Base-by-base conservation (phyloP, 2,797 vertebrate species). In the Galagoides demidoff region DNA sequence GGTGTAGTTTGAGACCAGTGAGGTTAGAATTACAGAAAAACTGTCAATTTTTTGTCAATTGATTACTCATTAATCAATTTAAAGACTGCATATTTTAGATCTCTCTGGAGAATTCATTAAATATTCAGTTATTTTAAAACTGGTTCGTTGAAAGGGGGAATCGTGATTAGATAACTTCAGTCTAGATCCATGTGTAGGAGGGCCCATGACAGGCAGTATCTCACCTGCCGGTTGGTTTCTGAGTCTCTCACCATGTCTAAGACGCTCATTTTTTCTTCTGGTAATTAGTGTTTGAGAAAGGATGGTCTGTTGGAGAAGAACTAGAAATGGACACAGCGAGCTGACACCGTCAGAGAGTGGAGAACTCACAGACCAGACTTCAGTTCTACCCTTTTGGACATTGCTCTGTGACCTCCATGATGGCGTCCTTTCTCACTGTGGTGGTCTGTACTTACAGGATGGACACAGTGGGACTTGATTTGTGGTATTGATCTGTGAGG, bases 91-190 rank as follows among this genome's bases (percentile, higher is more conserved):
- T 45, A 94, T 88, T 97, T 96, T 87, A 79, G 37, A 70, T 95
- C 43, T 49, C 84, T 92, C 90, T 86, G 84, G 92, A 89, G 84
- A 95, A 85, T 95, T 96, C 95, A 95, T 90, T 97, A 89, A 84
- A 88, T 95, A 97, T 96, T 97, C 90, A 66, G 77, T 93, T 96
- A 97, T 96, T 98, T 97, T 90, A 93, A 95, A 96, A 94, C 37
- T 59, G 43, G 63, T 93, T 95, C 2, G n/a, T 93, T 83, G 81
- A 92, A 92, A 52, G 91, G 91, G 64, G 82, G 94, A 92, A 93
- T 94, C 83, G 83, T 93, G 96, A 96, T 95, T 68, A 90, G 89
- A 71, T 85, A 79, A 90, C 90, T 92, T 64, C 7, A 11, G 74
- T 92, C 85, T 95, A 94, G 93, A 97, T 85, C 73, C 12, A 92